Conservation (phyloP, 2,888 invertebrate species). For the Xestia c-nigrum region DNA sequence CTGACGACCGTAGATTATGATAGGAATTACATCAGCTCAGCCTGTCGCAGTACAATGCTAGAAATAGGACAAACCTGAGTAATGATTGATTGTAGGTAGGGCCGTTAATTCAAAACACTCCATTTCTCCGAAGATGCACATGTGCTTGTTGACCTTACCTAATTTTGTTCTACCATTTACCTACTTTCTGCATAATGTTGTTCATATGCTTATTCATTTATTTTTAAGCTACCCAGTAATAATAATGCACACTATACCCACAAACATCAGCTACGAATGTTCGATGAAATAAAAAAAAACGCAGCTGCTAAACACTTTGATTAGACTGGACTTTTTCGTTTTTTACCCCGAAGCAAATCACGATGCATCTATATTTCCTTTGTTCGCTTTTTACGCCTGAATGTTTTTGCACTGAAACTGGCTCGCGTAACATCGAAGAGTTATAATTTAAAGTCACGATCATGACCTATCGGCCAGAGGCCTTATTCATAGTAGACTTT, state of each 20-base stretch:
- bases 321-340: conserved; percentile 24
- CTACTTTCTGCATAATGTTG: no score
- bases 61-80: not conserved
- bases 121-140: not conserved
- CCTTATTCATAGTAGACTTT: conserved; percentile 8
- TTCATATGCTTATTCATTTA: not conserved
- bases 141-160: not conserved
- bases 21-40: not conserved
- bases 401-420: conserved; percentile 32
- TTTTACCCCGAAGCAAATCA: conserved; percentile 31
- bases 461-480: conserved; percentile 40
- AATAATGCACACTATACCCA: conserved; percentile 14
- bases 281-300: conserved; percentile 1
- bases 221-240: not conserved
- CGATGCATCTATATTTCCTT: conserved; percentile 34
- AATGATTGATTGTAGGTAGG: not conserved
- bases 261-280: not conserved
- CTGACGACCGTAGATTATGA: not conserved
- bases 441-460: conserved; percentile 54
- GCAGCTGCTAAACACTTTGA: conserved; percentile 16
- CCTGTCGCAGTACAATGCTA: no score
- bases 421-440: conserved; percentile 21
- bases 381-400: conserved; percentile 30
- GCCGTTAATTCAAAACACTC: not conserved
- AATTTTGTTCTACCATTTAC: not conserved